phyloP scores from a whole-genome alignment of 2,888 invertebrate species.

The Cepaea hortensis region DNA sequence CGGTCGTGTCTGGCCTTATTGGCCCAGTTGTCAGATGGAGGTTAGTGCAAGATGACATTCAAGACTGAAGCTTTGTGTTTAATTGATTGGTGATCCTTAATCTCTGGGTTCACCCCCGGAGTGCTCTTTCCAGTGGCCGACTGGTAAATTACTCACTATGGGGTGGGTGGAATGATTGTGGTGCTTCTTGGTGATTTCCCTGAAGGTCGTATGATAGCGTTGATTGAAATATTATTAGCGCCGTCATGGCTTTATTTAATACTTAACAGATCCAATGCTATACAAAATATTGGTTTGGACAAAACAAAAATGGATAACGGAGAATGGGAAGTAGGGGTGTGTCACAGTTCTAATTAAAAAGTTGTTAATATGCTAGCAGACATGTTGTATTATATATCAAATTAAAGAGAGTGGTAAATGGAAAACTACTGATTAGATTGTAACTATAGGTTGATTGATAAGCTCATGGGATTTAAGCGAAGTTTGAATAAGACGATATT shows the following conservation, averaged over 20 bases:
- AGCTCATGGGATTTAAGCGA: too few relatives aligned
- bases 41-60: conserved; percentile 1
- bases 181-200: not conserved
- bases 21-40: not conserved
- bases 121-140: not conserved
- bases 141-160: not conserved
- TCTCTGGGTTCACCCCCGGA: not conserved
- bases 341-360: too few relatives aligned
- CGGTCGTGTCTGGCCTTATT: not conserved
- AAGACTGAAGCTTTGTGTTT: not conserved
- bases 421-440: too few relatives aligned
- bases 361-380: too few relatives aligned
- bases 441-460: too few relatives aligned
- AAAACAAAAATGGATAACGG: too few relatives aligned
- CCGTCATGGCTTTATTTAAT: not conserved
- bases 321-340: too few relatives aligned
- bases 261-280: too few relatives aligned
- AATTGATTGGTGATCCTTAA: not conserved
- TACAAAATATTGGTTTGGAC: too few relatives aligned
- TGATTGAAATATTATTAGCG: not conserved
- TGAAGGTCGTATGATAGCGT: not conserved
- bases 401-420: not conserved
- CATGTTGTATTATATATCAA: not conserved
- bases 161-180: not conserved
- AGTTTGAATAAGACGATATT: too few relatives aligned